Base-by-base conservation (phyloP, 2,888 invertebrate genomes). In the Pandemis cinnamomeana region DNA sequence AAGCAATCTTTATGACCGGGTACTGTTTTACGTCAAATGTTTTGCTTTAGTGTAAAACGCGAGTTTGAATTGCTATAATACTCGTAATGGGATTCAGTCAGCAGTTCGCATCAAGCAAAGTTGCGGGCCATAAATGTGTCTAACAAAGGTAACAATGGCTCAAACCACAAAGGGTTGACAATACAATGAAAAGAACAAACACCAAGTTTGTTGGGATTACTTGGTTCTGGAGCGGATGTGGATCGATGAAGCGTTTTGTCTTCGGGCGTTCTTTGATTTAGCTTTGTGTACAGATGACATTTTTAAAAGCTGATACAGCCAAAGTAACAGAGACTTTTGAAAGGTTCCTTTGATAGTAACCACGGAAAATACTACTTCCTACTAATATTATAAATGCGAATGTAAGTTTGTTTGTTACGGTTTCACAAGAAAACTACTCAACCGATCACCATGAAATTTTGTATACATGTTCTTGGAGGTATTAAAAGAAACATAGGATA, bases 101-200 rank as follows among this genome's bases (percentile, higher is more conserved):
- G 15, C 53, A 53, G 48, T 46, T 20, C 66, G 53, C 36, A 41
- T 15, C 79, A 75, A 70, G 78, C 80, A 78, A 85, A 86, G 84
- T 86, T 84, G 84, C 83, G 86, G 86, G 83, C 86, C 87, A 87
- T 88, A 89, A 88, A 86, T 75, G 77, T 74, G 63, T 67, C 66
- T 67, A 64, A 86, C 87, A 88, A 87, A 87, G 86, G 87, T 86
- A 83, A 89, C 88, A 89, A 88, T 85, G 77, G 79, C 4, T 51
- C 51, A 51, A 46, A 11, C 10, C 58, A 87, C 88, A 88, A 86
- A 87, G 88, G 87, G 87, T 72, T 85, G 82, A 79, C 81, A 74
- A 82, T 80, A 84, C 88, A 86, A 85, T 86, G 87, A 84, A 87
- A 85, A 87, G 84, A 87, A 87, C 85, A 86, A 86, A 87, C 83